Conservation (phyloP, 1,140 invertebrate genomes). For the Sminthurides bifidus region DNA sequence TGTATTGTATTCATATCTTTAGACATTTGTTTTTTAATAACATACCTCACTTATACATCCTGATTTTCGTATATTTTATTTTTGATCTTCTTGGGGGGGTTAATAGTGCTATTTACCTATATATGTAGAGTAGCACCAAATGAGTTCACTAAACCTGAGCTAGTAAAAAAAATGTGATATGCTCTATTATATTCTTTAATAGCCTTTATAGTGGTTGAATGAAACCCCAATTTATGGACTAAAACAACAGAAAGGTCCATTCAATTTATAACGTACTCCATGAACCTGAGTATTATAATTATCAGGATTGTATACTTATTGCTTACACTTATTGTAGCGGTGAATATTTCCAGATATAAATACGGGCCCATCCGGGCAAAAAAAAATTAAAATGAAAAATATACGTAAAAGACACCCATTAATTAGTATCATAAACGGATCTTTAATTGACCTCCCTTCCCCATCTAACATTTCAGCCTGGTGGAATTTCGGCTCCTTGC, state of each 20-base stretch:
- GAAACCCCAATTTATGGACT: neutral
- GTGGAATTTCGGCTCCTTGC: constrained; percentile 33
- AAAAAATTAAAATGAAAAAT: constrained; percentile 29
- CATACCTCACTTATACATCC: neutral
- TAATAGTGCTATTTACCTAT: constrained; percentile 32
- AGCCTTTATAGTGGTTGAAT: neutral
- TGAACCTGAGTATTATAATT: neutral
- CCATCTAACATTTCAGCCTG: constrained; percentile 31
- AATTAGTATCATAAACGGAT: constrained; percentile 30
- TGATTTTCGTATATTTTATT: constrained; percentile 30
- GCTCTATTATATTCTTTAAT: constrained; percentile 6
- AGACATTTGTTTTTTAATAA: constrained; percentile 8
- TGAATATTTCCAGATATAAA: constrained; percentile 17
- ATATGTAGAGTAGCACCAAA: constrained; percentile 27
- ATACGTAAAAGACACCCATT: constrained; percentile 29
- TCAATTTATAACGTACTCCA: neutral
- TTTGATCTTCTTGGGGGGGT: constrained; percentile 32
- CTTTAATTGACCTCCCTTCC: constrained; percentile 29
- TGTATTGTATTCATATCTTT: constrained; percentile 22
- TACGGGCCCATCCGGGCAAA: constrained; percentile 29
- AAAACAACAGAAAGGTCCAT: neutral
- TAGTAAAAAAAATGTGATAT: neutral
- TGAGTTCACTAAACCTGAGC: constrained; percentile 17
- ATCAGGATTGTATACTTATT: constrained; percentile 25
- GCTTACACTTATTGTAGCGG: constrained; percentile 22